A percentile compares a stretch with the other conserved stretches of the same genome.
Evolutionary conservation across 2,113 vertebrate species (phyloP).

Genomic region (Tragelaphus strepsiceros): DNA sequence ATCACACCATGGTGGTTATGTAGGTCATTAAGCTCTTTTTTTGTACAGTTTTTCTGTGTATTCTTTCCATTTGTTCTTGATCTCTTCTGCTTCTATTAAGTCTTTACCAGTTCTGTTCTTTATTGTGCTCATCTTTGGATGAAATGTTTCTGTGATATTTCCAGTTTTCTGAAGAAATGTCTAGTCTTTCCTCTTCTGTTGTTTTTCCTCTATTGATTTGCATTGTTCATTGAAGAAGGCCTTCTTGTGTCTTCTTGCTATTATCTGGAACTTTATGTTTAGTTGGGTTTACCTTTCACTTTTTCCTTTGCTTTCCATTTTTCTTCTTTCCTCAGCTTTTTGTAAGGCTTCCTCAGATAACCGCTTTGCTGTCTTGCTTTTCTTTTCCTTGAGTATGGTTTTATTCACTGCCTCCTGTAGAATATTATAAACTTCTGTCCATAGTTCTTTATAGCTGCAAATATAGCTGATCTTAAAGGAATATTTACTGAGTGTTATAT

Average conservation of each 20-base stretch:
- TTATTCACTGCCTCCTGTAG: not conserved
- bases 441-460: not conserved
- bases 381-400: not conserved
- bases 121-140: not conserved
- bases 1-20: not conserved
- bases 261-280: not conserved
- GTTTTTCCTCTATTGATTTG: not conserved
- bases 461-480: not conserved
- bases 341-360: not conserved
- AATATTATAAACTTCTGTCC: not conserved
- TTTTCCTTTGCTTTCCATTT: not conserved
- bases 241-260: not conserved
- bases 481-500: not conserved
- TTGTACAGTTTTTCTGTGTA: not conserved
- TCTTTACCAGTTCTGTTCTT: not conserved
- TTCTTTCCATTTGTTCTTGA: not conserved
- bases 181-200: not conserved
- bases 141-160: not conserved
- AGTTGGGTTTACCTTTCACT: not conserved
- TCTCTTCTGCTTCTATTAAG: not conserved
- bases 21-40: not conserved
- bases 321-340: not conserved
- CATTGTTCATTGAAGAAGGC: not conserved
- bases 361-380: accelerated
- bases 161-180: not conserved